Percentiles rank a stretch among this genome's conserved stretches.
Conservation (phyloP, 2,797 vertebrate genomes). For the Crenichthys baileyi region DNA sequence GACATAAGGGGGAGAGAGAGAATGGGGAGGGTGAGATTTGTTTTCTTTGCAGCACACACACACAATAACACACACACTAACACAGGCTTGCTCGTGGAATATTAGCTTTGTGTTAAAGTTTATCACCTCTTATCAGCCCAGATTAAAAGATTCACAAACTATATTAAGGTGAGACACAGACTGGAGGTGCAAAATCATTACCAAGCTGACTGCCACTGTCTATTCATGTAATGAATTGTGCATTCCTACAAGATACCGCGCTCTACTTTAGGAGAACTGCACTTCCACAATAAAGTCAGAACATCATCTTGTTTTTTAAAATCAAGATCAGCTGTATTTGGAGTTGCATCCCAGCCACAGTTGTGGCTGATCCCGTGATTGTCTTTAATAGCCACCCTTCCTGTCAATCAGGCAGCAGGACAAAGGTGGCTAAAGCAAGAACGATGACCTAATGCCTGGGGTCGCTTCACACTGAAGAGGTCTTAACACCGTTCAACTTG, state of each 20-base stretch:
- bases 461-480: slow-evolving; percentile 70
- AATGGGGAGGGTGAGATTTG: slow-evolving; percentile 48
- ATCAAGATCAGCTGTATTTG: slow-evolving; percentile 36
- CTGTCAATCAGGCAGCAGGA: slow-evolving; percentile 68
- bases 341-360: slow-evolving; percentile 35
- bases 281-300: slow-evolving; percentile 1
- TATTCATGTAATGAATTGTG: slow-evolving; percentile 21
- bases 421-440: slow-evolving; percentile 77
- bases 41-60: slow-evolving; percentile 47
- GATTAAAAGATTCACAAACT: slow-evolving; percentile 73
- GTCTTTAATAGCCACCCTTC: slow-evolving; percentile 69
- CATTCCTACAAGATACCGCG: background rate
- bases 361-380: slow-evolving; percentile 59
- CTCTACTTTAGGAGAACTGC: background rate
- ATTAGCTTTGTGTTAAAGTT: slow-evolving; percentile 68
- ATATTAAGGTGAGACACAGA: slow-evolving; percentile 47
- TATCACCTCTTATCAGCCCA: slow-evolving; percentile 72
- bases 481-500: slow-evolving; percentile 76
- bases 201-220: background rate
- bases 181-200: slow-evolving; percentile 41
- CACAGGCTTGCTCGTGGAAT: slow-evolving; percentile 48
- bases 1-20: slow-evolving; percentile 69
- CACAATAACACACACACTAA: slow-evolving; percentile 9
- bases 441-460: slow-evolving; percentile 76
- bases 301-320: slow-evolving; percentile 13